Base-by-base conservation (phyloP, 2,797 vertebrate species). In the Scolopax rusticola region DNA sequence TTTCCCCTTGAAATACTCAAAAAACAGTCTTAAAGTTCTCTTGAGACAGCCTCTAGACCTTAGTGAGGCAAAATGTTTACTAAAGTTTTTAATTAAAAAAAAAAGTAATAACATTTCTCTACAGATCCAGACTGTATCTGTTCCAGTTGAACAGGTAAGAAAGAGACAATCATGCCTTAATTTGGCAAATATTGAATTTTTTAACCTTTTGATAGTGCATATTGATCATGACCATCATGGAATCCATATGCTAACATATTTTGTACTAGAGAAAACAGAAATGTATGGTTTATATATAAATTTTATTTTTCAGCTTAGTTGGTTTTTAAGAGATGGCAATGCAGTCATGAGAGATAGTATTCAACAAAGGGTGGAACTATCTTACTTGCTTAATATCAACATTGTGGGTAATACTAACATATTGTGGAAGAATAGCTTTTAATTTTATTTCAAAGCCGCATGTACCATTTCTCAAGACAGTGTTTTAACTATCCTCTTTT, bases 21-120 rank as follows among this genome's bases (percentile, higher is more conserved):
- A 93, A 97, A 98, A 73, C 23, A 68, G 59, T 65, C 40, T 84
- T 83, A 84, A 88, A 86, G 40, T 90, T 95, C 94, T 96, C 77
- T 51, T 79, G 90, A 95, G 96, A 60, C 11, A 73, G 85, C 11
- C 12, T 77, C n/a, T 63, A 48, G 15, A 80, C 88, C 50, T 57
- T 61, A 80, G 57, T 91, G 78, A 94, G 47, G 48, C 17, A 76
- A 83, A 89, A 94, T 53, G 16, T 81, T 89, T 89, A 30, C 48
- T 23, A 1, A 90, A 92, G 67, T 85, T 94, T 96, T 95, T 91
- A 95, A 97, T 96, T 93, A 5, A 78, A 81, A 91, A 80, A 92
- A 24, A 45, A 86, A 36, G 74, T 91, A 79, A 77, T 70, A 83
- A 21, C 2, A 14, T 78, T 84, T 84, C 21, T 63, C 27, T 69